A percentile compares a stretch with the other conserved stretches of the same genome.
Conservation (phyloP, 2,888 invertebrate genomes). For the Apantesis nais region DNA sequence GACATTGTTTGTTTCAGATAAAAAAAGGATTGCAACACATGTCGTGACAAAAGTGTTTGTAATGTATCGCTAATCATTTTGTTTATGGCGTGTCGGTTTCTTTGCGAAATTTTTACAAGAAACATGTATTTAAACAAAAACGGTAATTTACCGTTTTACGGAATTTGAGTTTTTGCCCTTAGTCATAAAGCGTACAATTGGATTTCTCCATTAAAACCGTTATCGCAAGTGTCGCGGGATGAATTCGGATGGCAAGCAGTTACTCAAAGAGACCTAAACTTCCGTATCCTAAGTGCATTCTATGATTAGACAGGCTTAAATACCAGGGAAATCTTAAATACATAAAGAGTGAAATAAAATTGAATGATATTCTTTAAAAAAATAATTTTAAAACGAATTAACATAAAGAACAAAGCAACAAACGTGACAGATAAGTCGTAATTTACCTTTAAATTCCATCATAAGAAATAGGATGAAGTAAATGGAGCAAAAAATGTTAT, state of each 20-base stretch:
- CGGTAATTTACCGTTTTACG: neutral
- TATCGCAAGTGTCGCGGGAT: no score
- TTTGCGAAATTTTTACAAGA: conserved; percentile 32
- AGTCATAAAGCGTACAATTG: neutral
- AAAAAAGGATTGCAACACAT: conserved; percentile 54
- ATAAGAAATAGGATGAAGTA: conserved; percentile 51
- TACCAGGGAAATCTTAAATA: neutral
- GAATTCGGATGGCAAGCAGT: neutral
- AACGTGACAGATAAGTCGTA: conserved; percentile 23
- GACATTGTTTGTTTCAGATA: conserved; percentile 47
- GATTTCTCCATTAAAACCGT: neutral
- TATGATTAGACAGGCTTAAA: neutral
- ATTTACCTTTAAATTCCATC: conserved; percentile 38
- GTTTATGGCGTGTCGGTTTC: conserved; percentile 57
- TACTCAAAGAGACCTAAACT: neutral
- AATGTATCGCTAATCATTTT: conserved; percentile 66
- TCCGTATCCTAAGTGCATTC: neutral
- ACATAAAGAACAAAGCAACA: conserved; percentile 13
- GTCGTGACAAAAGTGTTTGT: conserved; percentile 66
- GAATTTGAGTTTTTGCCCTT: neutral
- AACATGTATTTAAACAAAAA: neutral
- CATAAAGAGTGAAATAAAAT: neutral
- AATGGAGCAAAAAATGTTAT: conserved; percentile 64
- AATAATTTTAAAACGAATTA: neutral
- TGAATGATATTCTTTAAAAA: neutral